Conservation (phyloP, 2,797 vertebrate species). For the Perodicticus potto region DNA sequence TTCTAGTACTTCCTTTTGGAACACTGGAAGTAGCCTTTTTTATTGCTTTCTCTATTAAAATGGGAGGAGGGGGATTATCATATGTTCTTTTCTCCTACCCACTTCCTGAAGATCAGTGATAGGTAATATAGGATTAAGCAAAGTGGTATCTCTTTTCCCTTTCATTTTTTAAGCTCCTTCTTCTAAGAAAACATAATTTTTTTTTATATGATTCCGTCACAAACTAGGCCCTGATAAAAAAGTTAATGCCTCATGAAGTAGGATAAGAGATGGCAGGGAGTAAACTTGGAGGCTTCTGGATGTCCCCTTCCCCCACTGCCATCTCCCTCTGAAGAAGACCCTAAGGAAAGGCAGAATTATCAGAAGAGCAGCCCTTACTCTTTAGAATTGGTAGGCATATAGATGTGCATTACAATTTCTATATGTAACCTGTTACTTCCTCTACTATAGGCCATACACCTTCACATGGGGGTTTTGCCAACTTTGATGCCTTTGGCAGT, state of each 20-base stretch:
- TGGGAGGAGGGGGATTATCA: background rate
- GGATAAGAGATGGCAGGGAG: background rate
- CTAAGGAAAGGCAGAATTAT: conserved; percentile 23
- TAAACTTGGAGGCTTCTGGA: background rate
- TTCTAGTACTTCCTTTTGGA: background rate
- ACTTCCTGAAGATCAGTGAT: background rate
- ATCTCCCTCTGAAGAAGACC: background rate
- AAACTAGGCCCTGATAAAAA: conserved; percentile 35
- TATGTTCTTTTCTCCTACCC: background rate
- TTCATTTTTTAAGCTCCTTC: background rate
- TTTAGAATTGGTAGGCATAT: background rate
- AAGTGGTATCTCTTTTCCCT: background rate
- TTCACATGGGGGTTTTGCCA: conserved; percentile 80
- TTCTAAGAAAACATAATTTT: background rate
- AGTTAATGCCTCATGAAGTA: background rate
- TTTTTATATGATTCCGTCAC: background rate
- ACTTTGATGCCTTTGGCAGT: conserved; percentile 82
- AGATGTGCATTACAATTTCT: background rate
- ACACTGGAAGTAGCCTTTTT: background rate
- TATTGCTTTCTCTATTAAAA: background rate
- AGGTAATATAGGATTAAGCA: background rate
- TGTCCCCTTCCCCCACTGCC: background rate
- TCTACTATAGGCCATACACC: conserved; percentile 77
- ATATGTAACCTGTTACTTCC: background rate
- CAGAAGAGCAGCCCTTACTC: background rate